Evolutionary conservation across 2,113 vertebrate genomes (phyloP), one percentile per base, ranked within the genome.

Genomic region (Mustelus asterias): DNA sequence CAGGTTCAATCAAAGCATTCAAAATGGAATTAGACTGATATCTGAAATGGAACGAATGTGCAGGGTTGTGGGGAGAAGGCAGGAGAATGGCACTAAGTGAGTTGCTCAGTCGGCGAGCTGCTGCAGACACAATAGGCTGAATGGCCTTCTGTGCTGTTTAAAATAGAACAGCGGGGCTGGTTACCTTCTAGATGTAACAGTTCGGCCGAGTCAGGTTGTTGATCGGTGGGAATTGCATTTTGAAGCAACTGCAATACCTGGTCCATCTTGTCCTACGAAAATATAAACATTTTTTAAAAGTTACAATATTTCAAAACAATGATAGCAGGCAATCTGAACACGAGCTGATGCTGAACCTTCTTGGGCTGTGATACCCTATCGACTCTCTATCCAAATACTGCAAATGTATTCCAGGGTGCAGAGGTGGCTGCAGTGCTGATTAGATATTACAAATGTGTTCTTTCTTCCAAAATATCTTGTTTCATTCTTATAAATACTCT

Each of bases 161-260:
- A 5, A 54, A 3, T 54, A 54, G 5, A 54, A 54, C 48, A 54
- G 2, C 5, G 48, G 48, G 33, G 3, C 88, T 18, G 3, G 8
- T 83, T 98, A 99, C 99, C 99, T 98, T 99, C 99, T 96, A 99
- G 97, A 63, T 98, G 98, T 96, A 99, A 96, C 18, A 99, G 98
- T 85, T 99, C 98, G 20, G 97, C 93, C 37, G 98, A 97, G 96
- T 99, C 99, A 0, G 98, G 98, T 96, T 97, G 97, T 18, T 98
- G 96, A 96, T 99, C 98, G 0, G 98, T 98, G 60, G 99, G 99
- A 96, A 99, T 99, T 96, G 98, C 98, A 95, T 98, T 99, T 97
- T 98, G 99, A 29, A 99, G 98, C 13, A 99, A 97, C 65, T 98
- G 98, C 96, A 99, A 97, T 0, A 98, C 97, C 97, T 97, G 98